Evolutionary conservation across 2,113 vertebrate genomes (phyloP), one percentile per base, ranked within the genome.

Genomic region (Callaeas wilsoni): DNA sequence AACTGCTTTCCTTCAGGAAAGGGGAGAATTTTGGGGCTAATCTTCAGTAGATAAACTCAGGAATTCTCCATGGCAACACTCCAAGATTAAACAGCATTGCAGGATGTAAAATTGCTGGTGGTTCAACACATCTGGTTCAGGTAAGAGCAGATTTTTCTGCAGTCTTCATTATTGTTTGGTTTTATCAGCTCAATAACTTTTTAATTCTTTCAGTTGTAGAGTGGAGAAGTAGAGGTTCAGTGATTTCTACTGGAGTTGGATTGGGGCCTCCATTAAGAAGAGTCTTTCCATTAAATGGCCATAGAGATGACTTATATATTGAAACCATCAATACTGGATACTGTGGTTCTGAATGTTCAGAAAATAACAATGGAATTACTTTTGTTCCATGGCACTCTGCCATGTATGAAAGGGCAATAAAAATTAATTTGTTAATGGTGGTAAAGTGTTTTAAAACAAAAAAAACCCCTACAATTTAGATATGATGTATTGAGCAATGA

Each of bases 381-480:
- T 84, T 87, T 87, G 23, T 83, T 83, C 62, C 25, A 65, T 80
- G 70, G 42, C 64, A 65, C 16, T 49, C 32, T 82, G 41, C 62
- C 81, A 80, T 83, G 76, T 85, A 85, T 76, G 30, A 89, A 95
- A 84, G 9, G 7, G 29, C 19, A 83, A 49, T 65, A 88, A 80
- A 71, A 94, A 89, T 50, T 71, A 79, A 89, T 89, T 91, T 91
- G 16, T 87, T 95, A 95, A 89, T 89, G 62, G 13, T 49, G 4
- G 17, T 84, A 53, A 92, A 95, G 4, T 79, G 17, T 89, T 93
- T 60, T 71, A 91, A 90, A 75, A 20, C n/a, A 41, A 63, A 64
- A 12, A 64, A 41, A 49, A 20, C n/a, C n/a, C n/a, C n/a, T 1
- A 12, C 5, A 22, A 60, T 59, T 44, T 44, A 78, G 9, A 30